Conservation (phyloP, 2,113 vertebrate genomes). For the Eclectus roratus region DNA sequence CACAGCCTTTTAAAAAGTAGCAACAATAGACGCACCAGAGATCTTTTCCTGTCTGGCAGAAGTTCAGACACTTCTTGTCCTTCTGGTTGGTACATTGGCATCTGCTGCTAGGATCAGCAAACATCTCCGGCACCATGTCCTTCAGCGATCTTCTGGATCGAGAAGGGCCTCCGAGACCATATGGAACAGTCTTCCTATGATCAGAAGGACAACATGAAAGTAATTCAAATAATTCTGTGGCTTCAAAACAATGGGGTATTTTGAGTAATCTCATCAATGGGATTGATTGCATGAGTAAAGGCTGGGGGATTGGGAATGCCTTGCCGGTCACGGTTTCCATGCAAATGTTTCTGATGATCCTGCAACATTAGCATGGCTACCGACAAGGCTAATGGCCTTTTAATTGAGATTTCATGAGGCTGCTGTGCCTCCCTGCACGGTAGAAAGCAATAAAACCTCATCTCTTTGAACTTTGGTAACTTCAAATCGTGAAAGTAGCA, state of each 20-base stretch:
- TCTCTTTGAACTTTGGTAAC: constrained; percentile 49
- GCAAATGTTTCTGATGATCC: not conserved
- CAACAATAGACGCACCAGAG: constrained; percentile 64
- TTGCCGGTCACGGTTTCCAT: not conserved
- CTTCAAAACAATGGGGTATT: not conserved
- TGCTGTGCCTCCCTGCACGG: not conserved
- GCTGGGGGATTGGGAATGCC: not conserved
- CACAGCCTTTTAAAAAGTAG: not conserved
- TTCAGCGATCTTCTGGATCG: constrained; percentile 81
- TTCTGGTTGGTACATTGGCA: constrained; percentile 80
- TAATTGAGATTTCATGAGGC: constrained; percentile 29
- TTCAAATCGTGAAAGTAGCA: not conserved
- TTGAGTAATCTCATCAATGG: not conserved
- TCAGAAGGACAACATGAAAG: constrained; percentile 16
- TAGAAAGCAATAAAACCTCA: constrained; percentile 40
- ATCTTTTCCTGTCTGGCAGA: constrained; percentile 80
- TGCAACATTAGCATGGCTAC: not conserved
- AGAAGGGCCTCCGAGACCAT: constrained; percentile 88
- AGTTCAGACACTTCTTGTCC: constrained; percentile 84
- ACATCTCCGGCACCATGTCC: constrained; percentile 35
- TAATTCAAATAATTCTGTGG: not conserved
- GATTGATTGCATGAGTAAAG: not conserved
- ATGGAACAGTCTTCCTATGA: constrained; percentile 88
- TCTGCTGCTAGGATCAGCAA: constrained; percentile 53
- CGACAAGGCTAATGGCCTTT: constrained; percentile 14